Evolutionary conservation across 2,888 invertebrate species (phyloP).

Genomic region (Oegoconia quadripuncta): DNA sequence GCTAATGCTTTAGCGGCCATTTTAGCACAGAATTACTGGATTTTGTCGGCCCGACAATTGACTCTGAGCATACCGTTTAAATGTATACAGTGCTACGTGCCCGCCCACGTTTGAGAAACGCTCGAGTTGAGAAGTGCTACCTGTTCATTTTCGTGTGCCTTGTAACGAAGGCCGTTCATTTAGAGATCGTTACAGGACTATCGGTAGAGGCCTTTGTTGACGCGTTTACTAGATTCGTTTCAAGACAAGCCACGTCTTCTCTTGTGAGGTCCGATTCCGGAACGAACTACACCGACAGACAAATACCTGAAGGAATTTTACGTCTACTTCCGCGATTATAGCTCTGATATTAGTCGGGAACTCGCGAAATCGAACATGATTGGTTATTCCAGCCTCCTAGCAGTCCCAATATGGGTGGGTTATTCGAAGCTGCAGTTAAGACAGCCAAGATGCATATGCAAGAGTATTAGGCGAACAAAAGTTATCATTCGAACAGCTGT

Average conservation of each 20-base stretch:
- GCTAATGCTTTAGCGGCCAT: slow-evolving; percentile 9
- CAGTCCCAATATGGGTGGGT: not conserved
- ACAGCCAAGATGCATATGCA: not conserved
- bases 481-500: not conserved
- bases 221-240: slow-evolving; percentile 11
- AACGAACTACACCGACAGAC: no score
- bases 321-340: not conserved
- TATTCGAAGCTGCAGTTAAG: not conserved
- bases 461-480: not conserved
- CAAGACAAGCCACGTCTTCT: slow-evolving; percentile 11
- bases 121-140: not conserved
- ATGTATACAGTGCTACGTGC: slow-evolving; percentile 5
- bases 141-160: slow-evolving; percentile 7
- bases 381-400: not conserved
- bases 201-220: slow-evolving; percentile 17
- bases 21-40: slow-evolving; percentile 3
- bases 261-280: slow-evolving; percentile 15
- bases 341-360: not conserved
- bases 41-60: slow-evolving; percentile 4
- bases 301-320: slow-evolving; percentile 7
- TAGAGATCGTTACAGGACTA: slow-evolving; percentile 12
- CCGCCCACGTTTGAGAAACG: not conserved
- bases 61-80: slow-evolving; percentile 4
- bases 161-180: slow-evolving; percentile 15
- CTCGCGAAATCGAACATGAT: not conserved